Base-by-base conservation (phyloP, 2,888 invertebrate genomes). In the Agrotis ipsilon region DNA sequence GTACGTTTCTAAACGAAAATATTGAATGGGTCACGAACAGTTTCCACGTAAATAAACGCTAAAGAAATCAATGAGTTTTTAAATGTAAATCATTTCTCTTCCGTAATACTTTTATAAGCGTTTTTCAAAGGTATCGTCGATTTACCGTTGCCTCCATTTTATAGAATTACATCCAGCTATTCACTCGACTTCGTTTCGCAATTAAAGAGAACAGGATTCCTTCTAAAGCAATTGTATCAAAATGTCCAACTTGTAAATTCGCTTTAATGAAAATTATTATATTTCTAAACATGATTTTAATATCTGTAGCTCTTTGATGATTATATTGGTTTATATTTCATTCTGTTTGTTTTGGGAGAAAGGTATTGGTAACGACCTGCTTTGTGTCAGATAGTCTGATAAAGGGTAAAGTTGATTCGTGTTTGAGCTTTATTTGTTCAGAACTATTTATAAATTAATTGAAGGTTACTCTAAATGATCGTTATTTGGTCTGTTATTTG, bases 231-330 rank as follows among this genome's bases (percentile, higher is more conserved):
- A 83, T 83, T 59, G 51, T 68, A 68, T 72, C 60, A 39, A 68
- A 77, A 75, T 71, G 51, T 77, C 55, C 71, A 64, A 73, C 68
- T 75, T 66, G 46, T 71, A 68, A 71, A 57, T 79, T 70, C 59
- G 61, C 51, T 77, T 55, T 51, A 61, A 72, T 73, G 68, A 60
- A 58, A 77, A 80, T 85, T 66, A 75, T 85, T 68, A 60, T 51
- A 80, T 83, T 85, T 74, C 72, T 70, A 66, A 83, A 83, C 62
- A 68, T 60, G 60, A 58, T 85, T 76, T 61, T 45, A 79, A 78
- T 55, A 59, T 69, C 49, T 49, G 27, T 48, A 46, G 21, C 52
- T 68, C 55, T 68, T 79, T 72, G 51, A 80, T 70, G 58, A 68
- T 68, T 70, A 70, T 68, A 74, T 82, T 77, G 64, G 78, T 66